These are phyloP conservation scores for Montifringilla adamsi DNA, from an alignment of 2,113 vertebrate genomes.

Conservation along the genomic window DNA sequence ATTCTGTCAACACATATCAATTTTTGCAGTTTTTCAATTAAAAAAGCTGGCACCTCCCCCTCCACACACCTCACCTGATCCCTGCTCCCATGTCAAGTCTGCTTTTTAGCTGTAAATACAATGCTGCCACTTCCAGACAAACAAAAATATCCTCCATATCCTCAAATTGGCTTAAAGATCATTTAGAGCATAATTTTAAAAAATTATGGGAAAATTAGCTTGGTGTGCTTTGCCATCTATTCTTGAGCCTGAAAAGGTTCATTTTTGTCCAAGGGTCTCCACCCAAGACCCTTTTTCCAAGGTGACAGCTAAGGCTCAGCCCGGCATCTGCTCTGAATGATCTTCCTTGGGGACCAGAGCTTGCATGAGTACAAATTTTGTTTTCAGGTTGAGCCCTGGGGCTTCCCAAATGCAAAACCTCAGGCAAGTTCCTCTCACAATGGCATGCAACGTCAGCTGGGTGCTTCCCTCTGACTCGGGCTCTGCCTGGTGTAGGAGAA, in stretches of 20 bases:
- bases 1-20: background rate
- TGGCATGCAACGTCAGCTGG: background rate
- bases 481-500: background rate
- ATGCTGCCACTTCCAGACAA: background rate
- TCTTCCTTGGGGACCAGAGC: background rate
- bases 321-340: background rate
- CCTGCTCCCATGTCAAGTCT: background rate
- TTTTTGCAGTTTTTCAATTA: background rate
- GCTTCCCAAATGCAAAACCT: constrained; percentile 42
- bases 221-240: background rate
- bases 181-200: background rate
- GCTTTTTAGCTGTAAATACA: background rate
- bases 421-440: constrained; percentile 19
- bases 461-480: background rate
- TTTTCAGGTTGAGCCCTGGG: background rate
- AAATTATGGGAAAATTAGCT: background rate
- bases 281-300: background rate
- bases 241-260: background rate
- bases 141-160: background rate
- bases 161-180: background rate
- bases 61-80: background rate
- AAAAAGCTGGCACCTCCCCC: background rate
- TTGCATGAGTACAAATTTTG: background rate
- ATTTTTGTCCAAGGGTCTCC: background rate
- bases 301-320: background rate